phyloP scores from a whole-genome alignment of 2,888 invertebrate genomes.

The Panopea generosa region DNA sequence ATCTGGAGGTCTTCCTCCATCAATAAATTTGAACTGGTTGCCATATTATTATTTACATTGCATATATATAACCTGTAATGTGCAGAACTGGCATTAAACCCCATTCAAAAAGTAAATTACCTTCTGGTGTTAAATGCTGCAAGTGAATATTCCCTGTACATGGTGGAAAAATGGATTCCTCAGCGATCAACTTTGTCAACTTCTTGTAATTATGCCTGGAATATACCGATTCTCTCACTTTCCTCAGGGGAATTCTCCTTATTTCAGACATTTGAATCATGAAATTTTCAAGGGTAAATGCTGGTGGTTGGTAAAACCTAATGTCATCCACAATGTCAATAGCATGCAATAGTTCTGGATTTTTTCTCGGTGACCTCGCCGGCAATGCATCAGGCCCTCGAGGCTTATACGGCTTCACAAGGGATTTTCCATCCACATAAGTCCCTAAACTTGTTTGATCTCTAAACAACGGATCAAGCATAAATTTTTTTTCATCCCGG shows the following conservation, averaged over 20 bases:
- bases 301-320: constrained; percentile 74
- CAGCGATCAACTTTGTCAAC: constrained; percentile 77
- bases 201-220: constrained; percentile 82
- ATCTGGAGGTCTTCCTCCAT: too few relatives aligned
- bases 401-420: constrained; percentile 78
- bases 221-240: constrained; percentile 72
- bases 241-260: constrained; percentile 70
- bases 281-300: constrained; percentile 82
- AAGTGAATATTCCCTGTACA: constrained; percentile 48
- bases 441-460: constrained; percentile 76
- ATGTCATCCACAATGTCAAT: constrained; percentile 75
- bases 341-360: constrained; percentile 69
- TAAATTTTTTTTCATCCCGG: constrained; percentile 74
- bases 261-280: constrained; percentile 74
- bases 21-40: too few relatives aligned
- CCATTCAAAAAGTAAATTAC: constrained; percentile 49
- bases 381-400: constrained; percentile 81
- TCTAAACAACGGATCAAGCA: constrained; percentile 75
- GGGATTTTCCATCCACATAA: constrained; percentile 78
- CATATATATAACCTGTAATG: too few relatives aligned
- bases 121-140: constrained; percentile 70
- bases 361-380: constrained; percentile 68
- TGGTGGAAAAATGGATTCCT: constrained; percentile 58
- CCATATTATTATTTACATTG: too few relatives aligned
- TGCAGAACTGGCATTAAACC: too few relatives aligned